Percentiles rank a stretch among this genome's conserved stretches.
phyloP scores from a whole-genome alignment of 2,888 invertebrate genomes.

The Tyria jacobaeae region DNA sequence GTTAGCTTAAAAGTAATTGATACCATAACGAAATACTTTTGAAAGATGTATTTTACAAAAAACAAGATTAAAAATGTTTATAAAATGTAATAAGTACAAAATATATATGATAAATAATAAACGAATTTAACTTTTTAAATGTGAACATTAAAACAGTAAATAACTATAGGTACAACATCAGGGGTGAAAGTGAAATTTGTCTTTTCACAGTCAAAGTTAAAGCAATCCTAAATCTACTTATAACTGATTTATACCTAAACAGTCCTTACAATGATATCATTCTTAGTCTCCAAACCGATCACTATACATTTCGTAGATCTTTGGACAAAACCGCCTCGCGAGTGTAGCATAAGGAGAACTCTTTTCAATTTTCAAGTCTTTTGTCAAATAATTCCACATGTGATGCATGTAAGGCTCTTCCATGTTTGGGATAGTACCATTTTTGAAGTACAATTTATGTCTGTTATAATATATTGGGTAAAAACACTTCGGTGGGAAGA shows the following conservation, averaged over 20 bases:
- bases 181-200: not conserved
- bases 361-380: constrained; percentile 11
- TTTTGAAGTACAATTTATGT: constrained; percentile 87
- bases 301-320: constrained; percentile 35
- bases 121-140: not conserved
- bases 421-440: constrained; percentile 31
- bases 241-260: not conserved
- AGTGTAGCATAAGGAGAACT: constrained; percentile 36
- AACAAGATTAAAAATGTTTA: too few relatives aligned
- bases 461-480: constrained; percentile 88
- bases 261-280: not conserved
- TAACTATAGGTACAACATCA: not conserved
- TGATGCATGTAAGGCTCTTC: constrained; percentile 20
- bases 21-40: too few relatives aligned
- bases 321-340: constrained; percentile 42
- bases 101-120: not conserved
- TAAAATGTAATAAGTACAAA: not conserved
- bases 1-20: too few relatives aligned
- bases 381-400: constrained; percentile 27
- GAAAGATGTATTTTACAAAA: too few relatives aligned
- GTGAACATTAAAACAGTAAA: not conserved
- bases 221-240: not conserved
- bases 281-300: constrained; percentile 35
- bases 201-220: not conserved
- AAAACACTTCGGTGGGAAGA: constrained; percentile 86